Evolutionary conservation across 2,797 vertebrate genomes (phyloP).

Genomic region (Catostomus latipinnis): DNA sequence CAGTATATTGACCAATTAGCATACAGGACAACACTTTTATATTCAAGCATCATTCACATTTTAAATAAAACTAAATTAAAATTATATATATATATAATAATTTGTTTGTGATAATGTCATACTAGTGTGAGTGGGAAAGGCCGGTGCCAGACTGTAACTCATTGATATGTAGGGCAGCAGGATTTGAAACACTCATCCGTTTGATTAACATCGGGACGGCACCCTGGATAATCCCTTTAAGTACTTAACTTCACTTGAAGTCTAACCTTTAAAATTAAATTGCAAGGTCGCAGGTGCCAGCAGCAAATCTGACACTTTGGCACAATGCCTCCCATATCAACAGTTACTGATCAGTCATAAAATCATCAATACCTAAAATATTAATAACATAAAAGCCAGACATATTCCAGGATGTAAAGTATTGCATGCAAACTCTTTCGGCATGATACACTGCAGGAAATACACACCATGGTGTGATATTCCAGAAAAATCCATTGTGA

Average conservation of each 20-base stretch:
- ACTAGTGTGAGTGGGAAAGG: neutral
- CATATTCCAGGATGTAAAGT: neutral
- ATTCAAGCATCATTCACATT: no score
- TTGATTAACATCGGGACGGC: neutral
- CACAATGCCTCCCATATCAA: neutral
- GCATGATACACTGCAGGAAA: neutral
- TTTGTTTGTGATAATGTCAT: neutral
- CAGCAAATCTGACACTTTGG: neutral
- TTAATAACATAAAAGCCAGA: neutral
- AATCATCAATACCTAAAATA: neutral
- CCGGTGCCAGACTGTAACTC: neutral
- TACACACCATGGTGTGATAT: neutral
- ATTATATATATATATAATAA: no score
- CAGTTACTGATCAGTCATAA: neutral
- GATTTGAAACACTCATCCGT: neutral
- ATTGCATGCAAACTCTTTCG: neutral
- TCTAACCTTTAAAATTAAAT: neutral
- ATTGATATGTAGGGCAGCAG: slow-evolving; percentile 15
- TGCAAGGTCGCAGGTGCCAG: neutral
- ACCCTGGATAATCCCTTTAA: slow-evolving; percentile 13
- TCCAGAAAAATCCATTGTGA: neutral
- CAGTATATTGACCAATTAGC: no score
- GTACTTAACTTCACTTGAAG: neutral
- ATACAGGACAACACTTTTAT: no score
- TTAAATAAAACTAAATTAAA: no score